These are phyloP conservation scores for Strigamia transsilvanica DNA, from an alignment of 2,888 invertebrate species.

Conservation along the genomic window DNA sequence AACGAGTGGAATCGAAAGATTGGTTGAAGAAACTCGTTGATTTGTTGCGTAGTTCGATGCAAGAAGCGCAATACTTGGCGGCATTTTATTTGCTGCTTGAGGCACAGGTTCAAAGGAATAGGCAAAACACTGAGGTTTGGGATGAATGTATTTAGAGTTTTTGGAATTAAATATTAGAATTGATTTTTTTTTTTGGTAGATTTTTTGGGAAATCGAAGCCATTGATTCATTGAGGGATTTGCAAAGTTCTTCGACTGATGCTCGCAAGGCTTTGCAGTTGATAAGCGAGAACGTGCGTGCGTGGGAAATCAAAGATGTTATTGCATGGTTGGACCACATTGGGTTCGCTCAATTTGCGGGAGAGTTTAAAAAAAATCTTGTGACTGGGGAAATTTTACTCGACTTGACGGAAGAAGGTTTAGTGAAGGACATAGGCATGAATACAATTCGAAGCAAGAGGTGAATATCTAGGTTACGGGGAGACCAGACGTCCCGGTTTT, in stretches of 20 bases:
- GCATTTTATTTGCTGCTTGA: not conserved
- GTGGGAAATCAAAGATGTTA: not conserved
- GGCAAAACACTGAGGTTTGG: not conserved
- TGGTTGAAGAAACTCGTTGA: not conserved
- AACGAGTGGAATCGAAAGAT: not conserved
- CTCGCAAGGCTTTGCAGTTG: not conserved
- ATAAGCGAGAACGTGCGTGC: not conserved
- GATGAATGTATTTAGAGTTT: not conserved
- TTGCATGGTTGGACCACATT: not conserved
- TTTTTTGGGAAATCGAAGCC: constrained; percentile 1
- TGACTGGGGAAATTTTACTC: not conserved
- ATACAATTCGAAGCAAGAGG: not conserved
- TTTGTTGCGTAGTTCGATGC: not conserved
- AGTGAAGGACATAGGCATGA: not conserved
- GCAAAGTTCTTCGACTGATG: not conserved
- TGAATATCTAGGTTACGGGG: no score
- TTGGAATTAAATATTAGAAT: not conserved
- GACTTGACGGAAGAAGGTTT: not conserved
- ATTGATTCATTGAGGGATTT: not conserved
- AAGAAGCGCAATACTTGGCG: not conserved
- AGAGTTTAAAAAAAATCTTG: not conserved
- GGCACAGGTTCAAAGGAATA: not conserved
- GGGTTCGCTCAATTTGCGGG: not conserved
- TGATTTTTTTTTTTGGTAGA: not conserved
- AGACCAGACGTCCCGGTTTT: no score